Evolutionary conservation across 2,113 vertebrate species (phyloP).

Genomic region (Diphyllodes magnificus): DNA sequence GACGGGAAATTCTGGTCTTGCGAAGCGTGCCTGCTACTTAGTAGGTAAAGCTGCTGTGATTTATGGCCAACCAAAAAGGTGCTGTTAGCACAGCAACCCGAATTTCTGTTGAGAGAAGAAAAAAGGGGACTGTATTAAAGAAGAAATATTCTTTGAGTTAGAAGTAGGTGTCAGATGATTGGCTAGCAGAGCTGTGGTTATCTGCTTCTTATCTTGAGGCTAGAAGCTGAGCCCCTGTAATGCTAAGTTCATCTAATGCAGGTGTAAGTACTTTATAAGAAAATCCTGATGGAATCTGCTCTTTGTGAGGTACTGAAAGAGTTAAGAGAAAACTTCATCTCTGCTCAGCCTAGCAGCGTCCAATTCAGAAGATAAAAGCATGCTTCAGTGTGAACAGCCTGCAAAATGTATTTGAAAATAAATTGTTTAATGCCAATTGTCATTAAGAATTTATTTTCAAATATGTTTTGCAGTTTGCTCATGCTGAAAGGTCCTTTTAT

Average conservation of each 20-base stretch:
- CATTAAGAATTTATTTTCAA: constrained; percentile 26
- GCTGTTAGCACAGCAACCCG: background rate
- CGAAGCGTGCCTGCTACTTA: rapidly evolving
- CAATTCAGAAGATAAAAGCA: constrained; percentile 28
- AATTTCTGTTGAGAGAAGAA: background rate
- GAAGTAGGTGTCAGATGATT: background rate
- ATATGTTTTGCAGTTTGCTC: constrained; percentile 7
- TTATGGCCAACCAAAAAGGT: background rate
- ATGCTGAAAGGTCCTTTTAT: constrained; percentile 18
- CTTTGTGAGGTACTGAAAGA: background rate
- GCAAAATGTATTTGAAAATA: constrained; percentile 29
- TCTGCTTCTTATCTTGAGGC: background rate
- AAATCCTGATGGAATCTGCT: background rate
- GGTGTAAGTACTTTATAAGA: background rate
- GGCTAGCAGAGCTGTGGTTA: background rate
- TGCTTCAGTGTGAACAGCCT: background rate
- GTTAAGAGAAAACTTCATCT: constrained; percentile 31
- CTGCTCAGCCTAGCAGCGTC: background rate
- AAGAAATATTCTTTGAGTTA: background rate
- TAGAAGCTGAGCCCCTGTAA: background rate
- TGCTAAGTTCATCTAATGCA: background rate
- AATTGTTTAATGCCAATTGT: constrained; percentile 28
- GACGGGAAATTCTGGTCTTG: background rate
- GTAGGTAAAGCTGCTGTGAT: background rate
- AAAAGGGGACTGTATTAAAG: background rate